phyloP scores from a whole-genome alignment of 35 echinoderm and acorn worm genomes.

The Apostichopus californicus region DNA sequence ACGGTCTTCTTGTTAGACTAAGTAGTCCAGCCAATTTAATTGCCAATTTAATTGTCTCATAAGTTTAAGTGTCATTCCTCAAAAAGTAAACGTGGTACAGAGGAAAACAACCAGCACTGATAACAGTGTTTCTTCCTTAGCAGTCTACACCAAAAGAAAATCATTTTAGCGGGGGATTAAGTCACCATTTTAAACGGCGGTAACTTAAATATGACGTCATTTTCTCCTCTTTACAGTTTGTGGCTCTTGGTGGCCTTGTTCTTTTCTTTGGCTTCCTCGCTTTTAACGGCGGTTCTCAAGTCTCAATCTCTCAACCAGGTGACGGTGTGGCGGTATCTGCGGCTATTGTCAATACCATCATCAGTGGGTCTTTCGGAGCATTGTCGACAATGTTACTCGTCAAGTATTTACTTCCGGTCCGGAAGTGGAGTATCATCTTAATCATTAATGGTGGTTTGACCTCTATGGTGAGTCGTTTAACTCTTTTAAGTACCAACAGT shows the following conservation, averaged over 20 bases:
- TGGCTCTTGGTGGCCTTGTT: conserved; percentile 84
- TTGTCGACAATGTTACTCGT: conserved; percentile 64
- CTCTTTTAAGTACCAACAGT: not conserved
- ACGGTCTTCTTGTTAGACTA: no score
- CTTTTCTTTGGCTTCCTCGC: conserved; percentile 94
- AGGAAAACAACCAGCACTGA: no score
- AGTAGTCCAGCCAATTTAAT: no score
- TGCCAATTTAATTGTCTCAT: no score
- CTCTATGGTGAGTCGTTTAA: conserved; percentile 68
- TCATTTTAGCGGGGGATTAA: no score
- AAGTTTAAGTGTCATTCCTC: no score
- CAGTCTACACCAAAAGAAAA: no score
- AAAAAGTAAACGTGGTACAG: no score
- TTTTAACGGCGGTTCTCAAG: conserved; percentile 95
- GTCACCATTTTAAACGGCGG: no score
- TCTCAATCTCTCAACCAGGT: conserved; percentile 74
- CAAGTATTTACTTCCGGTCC: conserved; percentile 21
- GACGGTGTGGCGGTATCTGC: conserved; percentile 72
- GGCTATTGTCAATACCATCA: conserved; percentile 89
- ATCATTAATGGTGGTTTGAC: conserved; percentile 88
- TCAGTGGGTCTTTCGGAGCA: conserved; percentile 70
- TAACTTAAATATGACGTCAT: not conserved
- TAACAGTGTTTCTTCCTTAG: no score
- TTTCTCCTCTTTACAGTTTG: conserved; percentile 53
- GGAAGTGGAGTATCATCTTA: conserved; percentile 76